A percentile compares a stretch with the other conserved stretches of the same genome.
phyloP scores from a whole-genome alignment of 2,113 vertebrate species.

The Dasyornis broadbenti region DNA sequence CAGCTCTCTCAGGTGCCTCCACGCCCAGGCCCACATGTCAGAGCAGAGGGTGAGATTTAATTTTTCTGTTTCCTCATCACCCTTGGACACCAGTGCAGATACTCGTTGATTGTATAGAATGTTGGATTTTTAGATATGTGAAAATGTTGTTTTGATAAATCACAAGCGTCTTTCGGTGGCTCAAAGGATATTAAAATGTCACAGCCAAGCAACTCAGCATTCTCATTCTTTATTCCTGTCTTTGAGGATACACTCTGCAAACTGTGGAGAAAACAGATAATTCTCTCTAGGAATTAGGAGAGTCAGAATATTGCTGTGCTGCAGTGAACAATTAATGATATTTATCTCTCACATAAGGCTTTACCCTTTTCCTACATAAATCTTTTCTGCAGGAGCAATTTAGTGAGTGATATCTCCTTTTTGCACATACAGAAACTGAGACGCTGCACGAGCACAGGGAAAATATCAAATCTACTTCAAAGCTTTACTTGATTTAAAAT shows the following conservation, averaged over 20 bases:
- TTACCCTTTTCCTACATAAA: background rate
- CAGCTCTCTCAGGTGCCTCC: background rate
- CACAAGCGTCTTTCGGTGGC: background rate
- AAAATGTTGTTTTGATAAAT: background rate
- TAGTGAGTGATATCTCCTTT: background rate
- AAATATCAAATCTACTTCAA: background rate
- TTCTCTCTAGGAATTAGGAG: background rate
- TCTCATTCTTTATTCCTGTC: background rate
- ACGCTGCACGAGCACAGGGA: background rate
- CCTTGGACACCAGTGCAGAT: background rate
- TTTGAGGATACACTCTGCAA: background rate
- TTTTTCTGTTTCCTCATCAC: background rate
- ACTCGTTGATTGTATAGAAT: background rate
- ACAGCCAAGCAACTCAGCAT: background rate
- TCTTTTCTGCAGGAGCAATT: background rate
- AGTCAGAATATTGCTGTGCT: background rate
- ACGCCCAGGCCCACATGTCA: fast-evolving
- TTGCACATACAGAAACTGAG: background rate
- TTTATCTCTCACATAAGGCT: slow-evolving; percentile 13
- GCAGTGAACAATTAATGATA: background rate
- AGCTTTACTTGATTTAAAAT: background rate
- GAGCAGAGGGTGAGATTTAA: background rate
- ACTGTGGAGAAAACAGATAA: background rate
- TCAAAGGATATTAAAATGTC: slow-evolving; percentile 25
- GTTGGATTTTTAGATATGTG: background rate